phyloP scores from a whole-genome alignment of 92 coral and sea anemone species.

The Pocillopora grandis region DNA sequence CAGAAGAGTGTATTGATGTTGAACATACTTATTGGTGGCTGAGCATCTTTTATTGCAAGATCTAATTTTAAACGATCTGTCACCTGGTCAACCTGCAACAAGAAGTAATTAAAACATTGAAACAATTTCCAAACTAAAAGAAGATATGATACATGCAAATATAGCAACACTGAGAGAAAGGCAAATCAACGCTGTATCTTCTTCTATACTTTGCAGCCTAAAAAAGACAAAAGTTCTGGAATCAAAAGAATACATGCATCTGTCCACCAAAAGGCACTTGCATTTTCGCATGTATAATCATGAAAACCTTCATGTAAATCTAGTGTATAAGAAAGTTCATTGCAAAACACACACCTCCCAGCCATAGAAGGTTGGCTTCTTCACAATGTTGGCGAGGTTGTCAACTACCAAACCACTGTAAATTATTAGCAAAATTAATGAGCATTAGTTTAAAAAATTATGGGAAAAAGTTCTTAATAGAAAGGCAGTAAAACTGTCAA shows the following conservation, averaged over 20 bases:
- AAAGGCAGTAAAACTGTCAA: background rate
- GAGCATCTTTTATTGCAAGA: slow-evolving; percentile 83
- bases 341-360: slow-evolving; percentile 83
- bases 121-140: background rate
- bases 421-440: background rate
- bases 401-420: slow-evolving; percentile 74
- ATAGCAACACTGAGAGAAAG: background rate
- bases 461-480: too few relatives aligned
- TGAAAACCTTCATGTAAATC: too few relatives aligned
- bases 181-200: too few relatives aligned
- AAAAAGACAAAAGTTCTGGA: too few relatives aligned
- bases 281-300: too few relatives aligned
- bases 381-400: slow-evolving; percentile 67
- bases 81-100: slow-evolving; percentile 78
- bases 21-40: slow-evolving; percentile 82
- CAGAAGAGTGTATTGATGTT: background rate
- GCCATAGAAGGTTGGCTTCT: slow-evolving; percentile 71
- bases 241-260: too few relatives aligned
- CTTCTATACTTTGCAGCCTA: too few relatives aligned
- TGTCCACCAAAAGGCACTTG: too few relatives aligned
- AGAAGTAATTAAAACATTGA: background rate
- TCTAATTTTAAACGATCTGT: slow-evolving; percentile 77
- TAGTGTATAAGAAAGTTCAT: background rate
- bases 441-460: background rate
- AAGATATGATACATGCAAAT: background rate